Conservation (phyloP, 1,140 invertebrate species). For the Orius insidiosus region DNA sequence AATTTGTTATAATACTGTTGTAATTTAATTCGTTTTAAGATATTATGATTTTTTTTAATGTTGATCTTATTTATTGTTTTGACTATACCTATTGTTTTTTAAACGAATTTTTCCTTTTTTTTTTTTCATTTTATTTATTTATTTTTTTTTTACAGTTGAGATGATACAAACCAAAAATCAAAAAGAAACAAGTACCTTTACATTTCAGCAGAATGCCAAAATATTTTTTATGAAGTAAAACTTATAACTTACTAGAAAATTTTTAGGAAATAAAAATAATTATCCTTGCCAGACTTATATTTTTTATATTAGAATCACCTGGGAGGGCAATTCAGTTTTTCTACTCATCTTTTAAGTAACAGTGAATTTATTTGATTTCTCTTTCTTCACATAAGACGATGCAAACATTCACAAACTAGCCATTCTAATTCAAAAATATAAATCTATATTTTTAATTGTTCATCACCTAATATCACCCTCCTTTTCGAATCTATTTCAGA, state of each 20-base stretch:
- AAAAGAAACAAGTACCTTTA: too few species aligned
- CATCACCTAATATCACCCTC: conserved; percentile 16
- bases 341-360: conserved; percentile 10
- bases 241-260: too few species aligned
- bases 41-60: neutral
- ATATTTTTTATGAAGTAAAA: too few species aligned
- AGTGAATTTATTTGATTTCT: too few species aligned
- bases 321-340: conserved; percentile 4
- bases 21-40: conserved; percentile 8
- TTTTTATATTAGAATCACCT: conserved; percentile 10
- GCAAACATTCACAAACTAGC: conserved; percentile 14
- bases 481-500: conserved; percentile 15
- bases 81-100: neutral
- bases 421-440: too few species aligned
- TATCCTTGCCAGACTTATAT: conserved; percentile 10
- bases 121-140: too few species aligned
- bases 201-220: too few species aligned
- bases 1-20: conserved; percentile 3
- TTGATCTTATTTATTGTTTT: conserved; percentile 6
- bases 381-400: too few species aligned
- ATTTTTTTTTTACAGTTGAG: too few species aligned
- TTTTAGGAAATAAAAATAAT: too few species aligned
- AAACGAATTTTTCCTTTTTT: too few species aligned
- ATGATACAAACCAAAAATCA: too few species aligned
- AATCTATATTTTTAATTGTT: conserved; percentile 15